Percentiles rank a stretch among this genome's conserved stretches.
phyloP scores from a whole-genome alignment of 2,797 vertebrate genomes.

The Squalus acanthias region DNA sequence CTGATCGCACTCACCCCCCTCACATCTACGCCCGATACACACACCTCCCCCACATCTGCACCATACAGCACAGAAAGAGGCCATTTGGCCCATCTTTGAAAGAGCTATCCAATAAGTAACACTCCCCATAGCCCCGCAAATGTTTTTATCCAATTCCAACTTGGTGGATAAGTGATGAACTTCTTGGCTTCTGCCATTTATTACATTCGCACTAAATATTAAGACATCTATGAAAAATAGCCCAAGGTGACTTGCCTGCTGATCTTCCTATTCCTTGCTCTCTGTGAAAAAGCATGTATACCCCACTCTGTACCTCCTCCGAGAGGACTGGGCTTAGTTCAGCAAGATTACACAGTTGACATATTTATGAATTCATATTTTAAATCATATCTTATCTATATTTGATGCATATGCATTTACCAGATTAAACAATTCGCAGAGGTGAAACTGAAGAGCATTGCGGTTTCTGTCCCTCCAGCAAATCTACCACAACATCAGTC shows the following conservation, averaged over 20 bases:
- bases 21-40: no score
- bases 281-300: not conserved
- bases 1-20: no score
- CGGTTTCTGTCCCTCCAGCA: not conserved
- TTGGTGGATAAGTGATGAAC: not conserved
- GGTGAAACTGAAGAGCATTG: not conserved
- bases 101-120: no score
- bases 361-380: not conserved
- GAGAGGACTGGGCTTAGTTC: not conserved
- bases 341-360: not conserved
- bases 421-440: not conserved
- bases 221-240: not conserved
- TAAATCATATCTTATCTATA: not conserved
- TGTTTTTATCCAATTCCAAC: not conserved
- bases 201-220: not conserved
- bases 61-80: not conserved
- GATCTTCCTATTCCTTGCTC: not conserved
- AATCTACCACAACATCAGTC: not conserved
- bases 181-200: not conserved
- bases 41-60: not conserved
- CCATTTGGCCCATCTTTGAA: not conserved
- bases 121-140: no score
- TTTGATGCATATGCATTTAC: not conserved
- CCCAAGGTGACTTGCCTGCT: not conserved
- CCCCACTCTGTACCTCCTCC: not conserved